Base-by-base conservation (phyloP, 2,113 vertebrate species). In the Megaleporinus macrocephalus region DNA sequence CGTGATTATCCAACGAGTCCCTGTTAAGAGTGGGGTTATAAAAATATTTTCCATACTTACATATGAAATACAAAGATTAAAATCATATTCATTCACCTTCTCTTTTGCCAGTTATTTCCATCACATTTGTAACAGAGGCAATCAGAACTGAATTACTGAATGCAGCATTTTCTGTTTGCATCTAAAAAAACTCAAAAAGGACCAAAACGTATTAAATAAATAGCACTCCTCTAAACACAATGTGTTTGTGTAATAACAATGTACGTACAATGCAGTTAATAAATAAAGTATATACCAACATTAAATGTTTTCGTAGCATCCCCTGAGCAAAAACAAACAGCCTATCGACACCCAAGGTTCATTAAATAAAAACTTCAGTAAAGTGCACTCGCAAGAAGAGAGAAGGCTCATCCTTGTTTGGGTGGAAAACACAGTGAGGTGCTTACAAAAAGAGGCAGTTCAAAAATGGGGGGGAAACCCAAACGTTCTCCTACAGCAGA, bases 21-120 rank as follows among this genome's bases (percentile, higher is more conserved):
- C 53, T 62, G 66, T 86, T 83, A 83, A 80, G 73, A 86, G 71
- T 73, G 26, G 77, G 69, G 51, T 53, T 79, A 83, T 86, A 83
- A 83, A 83, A 86, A 85, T 82, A 82, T 68, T 74, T 76, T 74
- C 57, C 41, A 79, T 79, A 65, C 72, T 76, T 74, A 73, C 73
- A 77, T 70, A 61, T 78, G 69, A 86, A 79, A 80, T 83, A 86
- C 76, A 80, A 79, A 79, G 80, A 79, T 86, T 86, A 83, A 86
- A 86, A 86, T 75, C 55, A 81, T 66, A 84, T 74, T 61, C 59
- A 75, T 69, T 78, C 73, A 51, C 44, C 24, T 78, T 36, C 81
- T 73, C 36, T 44, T n/a, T 79, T 66, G 71, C 47, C 57, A 78
- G 61, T 73, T 26, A 78, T 62, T 75, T 68, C n/a, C 72, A 83